Percentiles rank a stretch among this genome's conserved stretches.
Evolutionary conservation across 2,888 invertebrate genomes (phyloP).

Genomic region (Perizoma affinitatum): DNA sequence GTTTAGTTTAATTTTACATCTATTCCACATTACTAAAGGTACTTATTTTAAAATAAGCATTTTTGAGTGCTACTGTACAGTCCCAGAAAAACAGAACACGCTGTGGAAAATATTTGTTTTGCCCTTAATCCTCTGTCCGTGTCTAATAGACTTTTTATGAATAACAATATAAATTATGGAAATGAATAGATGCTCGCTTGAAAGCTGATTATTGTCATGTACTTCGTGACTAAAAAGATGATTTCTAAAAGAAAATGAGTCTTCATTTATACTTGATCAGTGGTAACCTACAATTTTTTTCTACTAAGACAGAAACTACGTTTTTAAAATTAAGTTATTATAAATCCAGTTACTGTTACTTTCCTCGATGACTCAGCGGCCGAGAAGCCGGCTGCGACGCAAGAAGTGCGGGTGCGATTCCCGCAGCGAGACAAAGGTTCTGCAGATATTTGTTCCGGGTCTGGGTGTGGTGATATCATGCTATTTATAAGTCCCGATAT

Average conservation of each 20-base stretch:
- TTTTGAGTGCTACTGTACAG: constrained; percentile 43
- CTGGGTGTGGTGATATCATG: too few species aligned
- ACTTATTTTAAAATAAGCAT: not conserved
- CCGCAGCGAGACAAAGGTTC: too few species aligned
- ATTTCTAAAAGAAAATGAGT: constrained; percentile 29
- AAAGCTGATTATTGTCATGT: constrained; percentile 37
- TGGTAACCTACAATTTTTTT: not conserved
- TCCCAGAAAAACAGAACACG: constrained; percentile 44
- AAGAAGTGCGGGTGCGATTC: too few species aligned
- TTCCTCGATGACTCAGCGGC: too few species aligned
- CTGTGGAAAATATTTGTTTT: constrained; percentile 58
- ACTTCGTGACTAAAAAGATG: constrained; percentile 23
- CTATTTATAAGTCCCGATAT: too few species aligned
- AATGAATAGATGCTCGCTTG: constrained; percentile 33
- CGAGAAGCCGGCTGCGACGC: too few species aligned
- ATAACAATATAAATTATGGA: constrained; percentile 39
- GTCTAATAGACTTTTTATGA: constrained; percentile 51
- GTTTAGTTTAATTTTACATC: too few species aligned
- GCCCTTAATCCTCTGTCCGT: constrained; percentile 46
- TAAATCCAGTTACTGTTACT: too few species aligned
- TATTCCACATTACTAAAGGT: too few species aligned
- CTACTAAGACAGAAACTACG: not conserved
- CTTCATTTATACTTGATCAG: constrained; percentile 4
- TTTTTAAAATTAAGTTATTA: too few species aligned
- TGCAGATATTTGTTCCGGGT: too few species aligned